Percentiles rank a stretch among this genome's conserved stretches.
Evolutionary conservation across 2,888 invertebrate species (phyloP).

Genomic region (Caenorhabditis angaria): DNA sequence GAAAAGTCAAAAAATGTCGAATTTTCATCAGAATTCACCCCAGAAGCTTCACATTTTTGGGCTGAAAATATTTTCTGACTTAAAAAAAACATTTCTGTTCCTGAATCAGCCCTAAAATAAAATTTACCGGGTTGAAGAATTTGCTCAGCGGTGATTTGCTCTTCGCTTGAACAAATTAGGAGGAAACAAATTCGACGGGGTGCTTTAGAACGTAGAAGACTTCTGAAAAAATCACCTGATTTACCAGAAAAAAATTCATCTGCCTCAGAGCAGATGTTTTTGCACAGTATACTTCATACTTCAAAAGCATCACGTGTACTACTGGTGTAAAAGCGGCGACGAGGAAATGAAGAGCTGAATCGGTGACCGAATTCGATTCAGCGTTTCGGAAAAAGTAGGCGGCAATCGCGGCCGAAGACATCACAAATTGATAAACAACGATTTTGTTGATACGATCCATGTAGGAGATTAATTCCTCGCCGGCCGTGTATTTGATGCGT

Average conservation of each 20-base stretch:
- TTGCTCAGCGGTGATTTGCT: constrained; percentile 15
- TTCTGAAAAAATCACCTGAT: constrained; percentile 14
- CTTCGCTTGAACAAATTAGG: constrained; percentile 14
- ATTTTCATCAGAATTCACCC: no score
- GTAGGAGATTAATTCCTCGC: constrained; percentile 4
- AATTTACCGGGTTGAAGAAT: not conserved
- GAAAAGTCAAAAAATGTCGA: no score
- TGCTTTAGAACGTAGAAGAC: constrained; percentile 16
- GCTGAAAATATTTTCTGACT: no score
- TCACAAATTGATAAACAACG: constrained; percentile 20
- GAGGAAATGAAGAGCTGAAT: constrained; percentile 5
- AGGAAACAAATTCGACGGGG: constrained; percentile 25
- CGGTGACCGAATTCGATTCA: not conserved
- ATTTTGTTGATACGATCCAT: constrained; percentile 20
- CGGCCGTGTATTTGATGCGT: constrained; percentile 9
- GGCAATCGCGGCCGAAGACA: constrained; percentile 12
- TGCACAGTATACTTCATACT: not conserved
- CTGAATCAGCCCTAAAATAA: no score
- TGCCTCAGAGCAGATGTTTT: not conserved
- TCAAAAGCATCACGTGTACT: constrained; percentile 8
- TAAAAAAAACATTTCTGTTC: no score
- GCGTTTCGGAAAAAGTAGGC: not conserved
- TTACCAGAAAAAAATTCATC: not conserved
- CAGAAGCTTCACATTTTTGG: no score
- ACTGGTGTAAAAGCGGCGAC: constrained; percentile 20